Percentiles rank a stretch among this genome's conserved stretches.
phyloP scores from a whole-genome alignment of 2,797 vertebrate species.

The Mycteria americana region DNA sequence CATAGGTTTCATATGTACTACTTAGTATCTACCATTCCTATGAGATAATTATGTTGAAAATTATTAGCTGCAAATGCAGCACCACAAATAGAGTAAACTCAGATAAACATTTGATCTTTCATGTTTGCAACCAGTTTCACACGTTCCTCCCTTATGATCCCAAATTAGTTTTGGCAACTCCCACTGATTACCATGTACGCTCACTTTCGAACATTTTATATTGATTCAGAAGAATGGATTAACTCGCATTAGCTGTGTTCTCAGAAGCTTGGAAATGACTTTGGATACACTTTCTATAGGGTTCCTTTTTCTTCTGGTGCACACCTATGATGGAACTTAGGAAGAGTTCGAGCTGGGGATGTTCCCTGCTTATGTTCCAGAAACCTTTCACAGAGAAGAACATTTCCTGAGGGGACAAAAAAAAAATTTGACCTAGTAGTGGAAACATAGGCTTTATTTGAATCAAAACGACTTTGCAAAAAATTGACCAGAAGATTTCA shows the following conservation, averaged over 20 bases:
- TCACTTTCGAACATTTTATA: background rate
- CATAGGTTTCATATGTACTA: background rate
- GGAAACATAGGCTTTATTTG: background rate
- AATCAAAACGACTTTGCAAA: background rate
- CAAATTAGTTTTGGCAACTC: background rate
- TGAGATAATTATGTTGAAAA: background rate
- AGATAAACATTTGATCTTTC: background rate
- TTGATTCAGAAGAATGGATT: background rate
- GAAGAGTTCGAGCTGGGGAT: background rate
- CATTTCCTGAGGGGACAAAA: background rate
- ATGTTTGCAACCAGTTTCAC: background rate
- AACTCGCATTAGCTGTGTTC: background rate
- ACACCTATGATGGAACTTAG: background rate
- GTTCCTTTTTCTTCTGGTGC: background rate
- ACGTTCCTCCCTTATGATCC: background rate
- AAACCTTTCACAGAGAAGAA: background rate
- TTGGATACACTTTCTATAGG: background rate
- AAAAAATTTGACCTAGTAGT: background rate
- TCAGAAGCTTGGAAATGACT: background rate
- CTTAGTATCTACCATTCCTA: background rate
- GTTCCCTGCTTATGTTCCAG: background rate
- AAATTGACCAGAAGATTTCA: background rate
- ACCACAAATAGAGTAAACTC: background rate
- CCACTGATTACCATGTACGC: background rate
- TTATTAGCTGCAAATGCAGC: background rate